Conservation (phyloP, 2,888 invertebrate genomes). For the Leptopilina syphax region DNA sequence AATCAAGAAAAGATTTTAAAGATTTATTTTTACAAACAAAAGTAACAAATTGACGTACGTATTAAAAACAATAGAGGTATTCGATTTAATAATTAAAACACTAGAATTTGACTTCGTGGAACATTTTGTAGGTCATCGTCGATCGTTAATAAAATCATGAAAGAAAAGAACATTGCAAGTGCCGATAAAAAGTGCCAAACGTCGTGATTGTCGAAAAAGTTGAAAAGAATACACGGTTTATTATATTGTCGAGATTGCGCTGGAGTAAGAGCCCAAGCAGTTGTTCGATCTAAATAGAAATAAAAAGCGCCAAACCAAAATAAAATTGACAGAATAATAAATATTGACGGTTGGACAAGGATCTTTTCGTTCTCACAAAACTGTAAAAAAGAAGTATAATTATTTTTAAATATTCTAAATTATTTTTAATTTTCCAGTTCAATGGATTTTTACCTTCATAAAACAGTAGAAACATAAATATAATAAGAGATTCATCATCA, state of each 20-base stretch:
- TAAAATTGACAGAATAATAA: conserved; percentile 81
- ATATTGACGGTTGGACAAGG: conserved; percentile 80
- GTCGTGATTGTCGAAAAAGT: conserved; percentile 90
- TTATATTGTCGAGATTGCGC: conserved; percentile 87
- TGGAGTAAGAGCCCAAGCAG: conserved; percentile 85
- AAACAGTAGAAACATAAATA: conserved; percentile 89
- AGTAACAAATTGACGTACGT: no score
- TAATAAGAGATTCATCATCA: conserved; percentile 89
- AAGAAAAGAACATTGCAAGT: conserved; percentile 88
- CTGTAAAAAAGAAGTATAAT: conserved; percentile 73
- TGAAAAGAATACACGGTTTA: conserved; percentile 82
- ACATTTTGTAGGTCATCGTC: conserved; percentile 87
- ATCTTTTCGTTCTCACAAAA: conserved; percentile 83
- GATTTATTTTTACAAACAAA: no score
- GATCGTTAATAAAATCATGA: conserved; percentile 87
- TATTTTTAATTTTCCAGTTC: no score
- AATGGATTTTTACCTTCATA: conserved; percentile 83
- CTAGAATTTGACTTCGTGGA: conserved; percentile 83
- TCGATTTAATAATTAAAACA: conserved; percentile 80
- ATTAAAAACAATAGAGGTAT: no score
- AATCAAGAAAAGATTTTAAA: no score
- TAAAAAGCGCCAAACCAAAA: conserved; percentile 84
- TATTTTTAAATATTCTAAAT: neutral
- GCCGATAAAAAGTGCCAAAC: conserved; percentile 91
- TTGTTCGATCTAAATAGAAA: conserved; percentile 85